These are phyloP conservation scores for Callocephalon fimbriatum DNA, from an alignment of 2,113 vertebrate species.

Conservation along the genomic window DNA sequence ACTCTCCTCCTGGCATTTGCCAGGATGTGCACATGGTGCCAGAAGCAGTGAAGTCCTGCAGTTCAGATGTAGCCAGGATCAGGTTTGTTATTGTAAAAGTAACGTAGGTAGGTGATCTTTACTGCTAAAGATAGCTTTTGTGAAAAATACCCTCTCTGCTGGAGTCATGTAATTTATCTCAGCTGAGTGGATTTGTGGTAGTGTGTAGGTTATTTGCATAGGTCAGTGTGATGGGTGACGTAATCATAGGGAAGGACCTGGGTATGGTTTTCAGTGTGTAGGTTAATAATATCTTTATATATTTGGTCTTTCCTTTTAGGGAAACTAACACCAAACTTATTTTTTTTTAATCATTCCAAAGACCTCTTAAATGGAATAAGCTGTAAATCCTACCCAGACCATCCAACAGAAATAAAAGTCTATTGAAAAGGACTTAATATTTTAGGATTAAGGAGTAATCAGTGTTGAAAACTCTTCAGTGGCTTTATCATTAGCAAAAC, in stretches of 20 bases:
- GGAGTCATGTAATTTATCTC: neutral
- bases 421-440: neutral
- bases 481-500: neutral
- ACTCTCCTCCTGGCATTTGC: neutral
- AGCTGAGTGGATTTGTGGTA: neutral
- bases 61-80: neutral
- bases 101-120: neutral
- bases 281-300: neutral
- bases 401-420: neutral
- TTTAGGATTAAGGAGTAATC: neutral
- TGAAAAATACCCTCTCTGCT: neutral
- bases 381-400: neutral
- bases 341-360: neutral
- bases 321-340: neutral
- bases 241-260: neutral
- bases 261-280: neutral
- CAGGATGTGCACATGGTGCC: neutral
- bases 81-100: neutral
- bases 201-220: neutral
- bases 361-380: neutral
- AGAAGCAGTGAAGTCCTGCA: neutral
- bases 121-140: neutral
- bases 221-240: neutral
- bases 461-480: neutral
- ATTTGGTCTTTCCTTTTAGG: neutral